Evolutionary conservation across 2,888 invertebrate genomes (phyloP).

Genomic region (Trissonchulus latispiculum): DNA sequence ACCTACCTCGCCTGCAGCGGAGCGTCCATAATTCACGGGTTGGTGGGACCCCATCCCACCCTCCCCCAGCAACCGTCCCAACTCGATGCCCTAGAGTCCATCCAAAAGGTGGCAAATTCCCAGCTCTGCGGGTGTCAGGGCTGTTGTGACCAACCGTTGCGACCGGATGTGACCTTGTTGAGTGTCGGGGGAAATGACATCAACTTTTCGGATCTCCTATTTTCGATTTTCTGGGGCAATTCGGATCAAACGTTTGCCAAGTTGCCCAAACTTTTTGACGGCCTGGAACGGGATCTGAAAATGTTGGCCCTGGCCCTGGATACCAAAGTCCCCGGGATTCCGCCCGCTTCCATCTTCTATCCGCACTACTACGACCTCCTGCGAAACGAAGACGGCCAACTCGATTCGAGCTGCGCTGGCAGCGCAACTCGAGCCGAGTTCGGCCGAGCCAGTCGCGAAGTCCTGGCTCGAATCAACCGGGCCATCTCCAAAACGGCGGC

Average conservation of each 20-base stretch:
- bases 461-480: constrained; percentile 31
- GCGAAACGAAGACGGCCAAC: constrained; percentile 32
- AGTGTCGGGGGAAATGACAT: constrained; percentile 39
- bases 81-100: neutral
- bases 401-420: constrained; percentile 32
- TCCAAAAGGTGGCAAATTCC: neutral
- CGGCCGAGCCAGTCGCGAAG: constrained; percentile 29
- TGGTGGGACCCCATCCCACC: constrained; percentile 24
- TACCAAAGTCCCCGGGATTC: neutral
- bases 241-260: neutral
- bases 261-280: neutral
- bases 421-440: constrained; percentile 24
- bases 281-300: constrained; percentile 18
- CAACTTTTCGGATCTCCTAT: constrained; percentile 35
- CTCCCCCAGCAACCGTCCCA: neutral
- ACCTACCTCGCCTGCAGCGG: constrained; percentile 37
- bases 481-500: constrained; percentile 28
- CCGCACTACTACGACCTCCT: constrained; percentile 35
- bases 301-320: constrained; percentile 21
- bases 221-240: constrained; percentile 28
- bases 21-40: constrained; percentile 31
- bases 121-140: neutral
- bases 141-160: neutral
- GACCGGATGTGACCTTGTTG: constrained; percentile 32
- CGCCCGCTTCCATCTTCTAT: constrained; percentile 27